Conservation (phyloP, 2,113 vertebrate genomes). For the Tragelaphus buxtoni region DNA sequence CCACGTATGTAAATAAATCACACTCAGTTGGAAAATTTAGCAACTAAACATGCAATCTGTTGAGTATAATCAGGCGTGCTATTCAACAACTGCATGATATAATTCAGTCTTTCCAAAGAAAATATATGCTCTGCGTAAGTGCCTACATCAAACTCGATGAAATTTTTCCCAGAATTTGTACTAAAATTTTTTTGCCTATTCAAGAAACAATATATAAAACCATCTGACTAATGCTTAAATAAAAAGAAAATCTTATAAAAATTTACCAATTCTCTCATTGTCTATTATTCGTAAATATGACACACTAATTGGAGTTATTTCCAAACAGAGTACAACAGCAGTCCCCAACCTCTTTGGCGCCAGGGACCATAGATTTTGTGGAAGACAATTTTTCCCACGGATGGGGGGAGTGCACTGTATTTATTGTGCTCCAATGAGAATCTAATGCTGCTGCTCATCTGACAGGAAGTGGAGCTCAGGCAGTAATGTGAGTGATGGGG, state of each 20-base stretch:
- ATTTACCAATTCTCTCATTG: background rate
- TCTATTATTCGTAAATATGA: background rate
- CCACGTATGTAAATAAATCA: conserved; percentile 64
- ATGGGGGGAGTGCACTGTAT: background rate
- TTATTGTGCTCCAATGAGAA: background rate
- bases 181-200: conserved; percentile 21
- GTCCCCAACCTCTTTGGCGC: background rate
- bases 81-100: conserved; percentile 27
- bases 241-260: background rate
- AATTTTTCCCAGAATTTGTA: background rate
- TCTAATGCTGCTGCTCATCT: background rate
- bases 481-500: background rate
- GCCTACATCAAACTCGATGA: conserved; percentile 13
- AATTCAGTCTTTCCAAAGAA: conserved; percentile 42
- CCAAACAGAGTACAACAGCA: background rate
- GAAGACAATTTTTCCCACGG: background rate
- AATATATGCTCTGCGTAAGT: background rate
- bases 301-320: background rate
- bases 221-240: background rate
- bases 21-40: conserved; percentile 55
- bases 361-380: background rate
- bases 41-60: conserved; percentile 62
- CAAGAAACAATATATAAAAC: background rate
- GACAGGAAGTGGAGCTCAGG: background rate
- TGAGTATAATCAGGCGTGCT: conserved; percentile 46